phyloP scores from a whole-genome alignment of 2,888 invertebrate species.

The Alsophila aescularia region DNA sequence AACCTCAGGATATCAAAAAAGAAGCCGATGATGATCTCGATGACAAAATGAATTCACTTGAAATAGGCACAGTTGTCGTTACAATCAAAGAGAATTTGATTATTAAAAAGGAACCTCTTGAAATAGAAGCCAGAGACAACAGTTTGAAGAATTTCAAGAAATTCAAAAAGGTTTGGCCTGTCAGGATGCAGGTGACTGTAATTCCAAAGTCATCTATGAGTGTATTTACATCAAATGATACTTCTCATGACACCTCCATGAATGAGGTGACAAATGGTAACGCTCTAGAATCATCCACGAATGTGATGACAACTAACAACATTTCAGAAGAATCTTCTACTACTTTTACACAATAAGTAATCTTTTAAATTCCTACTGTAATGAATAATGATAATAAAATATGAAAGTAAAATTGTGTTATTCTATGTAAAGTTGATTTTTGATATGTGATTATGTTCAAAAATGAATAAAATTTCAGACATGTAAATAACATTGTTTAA shows the following conservation, averaged over 20 bases:
- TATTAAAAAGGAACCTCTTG: slow-evolving; percentile 65
- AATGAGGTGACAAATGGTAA: slow-evolving; percentile 1
- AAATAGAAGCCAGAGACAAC: slow-evolving; percentile 43
- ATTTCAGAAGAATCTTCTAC: slow-evolving; percentile 7
- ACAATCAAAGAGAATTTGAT: slow-evolving; percentile 64
- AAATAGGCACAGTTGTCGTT: slow-evolving; percentile 67
- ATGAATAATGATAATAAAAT: slow-evolving; percentile 4
- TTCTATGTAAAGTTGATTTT: slow-evolving; percentile 17
- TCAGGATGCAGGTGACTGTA: slow-evolving; percentile 64
- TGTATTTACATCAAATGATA: slow-evolving; percentile 28
- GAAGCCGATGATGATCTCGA: slow-evolving; percentile 63
- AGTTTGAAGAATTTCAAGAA: slow-evolving; percentile 71
- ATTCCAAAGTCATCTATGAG: slow-evolving; percentile 53
- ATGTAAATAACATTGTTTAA: slow-evolving; percentile 17
- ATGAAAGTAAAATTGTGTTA: slow-evolving; percentile 21
- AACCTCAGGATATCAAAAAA: slow-evolving; percentile 52
- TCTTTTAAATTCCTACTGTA: background rate
- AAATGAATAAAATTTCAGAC: slow-evolving; percentile 22
- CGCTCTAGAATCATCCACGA: background rate
- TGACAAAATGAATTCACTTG: slow-evolving; percentile 62
- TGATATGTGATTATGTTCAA: slow-evolving; percentile 10
- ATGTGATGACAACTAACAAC: background rate
- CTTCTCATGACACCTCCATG: slow-evolving; percentile 20
- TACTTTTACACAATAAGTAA: background rate
- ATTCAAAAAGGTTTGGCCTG: slow-evolving; percentile 78